Evolutionary conservation across 2,797 vertebrate species (phyloP), one percentile per base, ranked within the genome.

Genomic region (Sphaeramia orbicularis): DNA sequence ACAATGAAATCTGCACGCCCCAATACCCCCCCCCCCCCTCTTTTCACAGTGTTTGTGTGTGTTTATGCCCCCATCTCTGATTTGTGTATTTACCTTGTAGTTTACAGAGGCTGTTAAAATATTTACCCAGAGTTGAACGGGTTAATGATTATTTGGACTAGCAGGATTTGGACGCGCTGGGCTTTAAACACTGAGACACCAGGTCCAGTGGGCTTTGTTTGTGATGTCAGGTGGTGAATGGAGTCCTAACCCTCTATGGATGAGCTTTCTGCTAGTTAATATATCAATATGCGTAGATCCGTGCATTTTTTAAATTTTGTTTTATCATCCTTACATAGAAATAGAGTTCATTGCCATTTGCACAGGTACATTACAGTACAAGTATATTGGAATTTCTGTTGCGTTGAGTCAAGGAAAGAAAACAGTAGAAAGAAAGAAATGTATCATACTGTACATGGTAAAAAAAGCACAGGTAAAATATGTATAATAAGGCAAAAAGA

Each of bases 71-170:
- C 55, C 9, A 21, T 77, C 55, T 51, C 47, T 57, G 61, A 76
- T 71, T 50, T 78, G 51, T 72, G 70, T 82, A 41, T 89, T 86
- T 85, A 69, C 68, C 50, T 67, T 75, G 12, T 56, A 41, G 79
- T 90, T 92, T 82, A 83, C 81, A 76, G 63, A 81, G 65, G 73
- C 68, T 83, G 59, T 83, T 81, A 70, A 50, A 90, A 91, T 87
- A 86, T 90, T 89, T 84, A 87, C 84, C 38, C 48, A 80, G 55
- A 74, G 74, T 47, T 74, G 78, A 84, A 83, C 84, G 51, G 78
- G 88, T 92, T 93, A 93, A 93, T 89, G 76, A 90, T 91, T 93
- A 87, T 91, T 92, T 91, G 78, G 56, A 73, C 73, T 83, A 62
- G 65, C 40, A 12, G 27, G 43, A 63, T 74, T 35, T 67, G 30